Conservation (phyloP, 1,140 invertebrate genomes). For the Lepidurus packardi region DNA sequence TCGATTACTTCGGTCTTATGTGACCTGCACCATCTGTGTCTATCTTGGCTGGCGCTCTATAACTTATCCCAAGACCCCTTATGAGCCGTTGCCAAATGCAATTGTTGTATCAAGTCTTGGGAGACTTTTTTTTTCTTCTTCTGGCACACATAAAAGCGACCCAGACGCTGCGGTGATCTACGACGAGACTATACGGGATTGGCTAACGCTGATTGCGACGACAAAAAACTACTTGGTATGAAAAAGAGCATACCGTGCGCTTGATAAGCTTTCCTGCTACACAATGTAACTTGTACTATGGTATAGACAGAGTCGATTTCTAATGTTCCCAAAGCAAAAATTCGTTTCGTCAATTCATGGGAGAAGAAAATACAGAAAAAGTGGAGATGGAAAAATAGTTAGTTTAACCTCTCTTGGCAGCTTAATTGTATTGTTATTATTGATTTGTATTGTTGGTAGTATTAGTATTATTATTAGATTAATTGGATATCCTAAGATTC, state of each 20-base stretch:
- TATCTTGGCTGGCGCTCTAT: conserved; percentile 10
- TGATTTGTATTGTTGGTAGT: no score
- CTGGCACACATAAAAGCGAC: not conserved
- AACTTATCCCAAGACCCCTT: not conserved
- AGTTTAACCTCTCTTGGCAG: no score
- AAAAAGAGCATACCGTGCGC: not conserved
- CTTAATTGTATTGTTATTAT: no score
- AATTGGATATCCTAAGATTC: no score
- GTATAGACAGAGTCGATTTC: no score
- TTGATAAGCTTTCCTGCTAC: not conserved
- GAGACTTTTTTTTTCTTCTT: not conserved
- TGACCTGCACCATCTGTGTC: conserved; percentile 16
- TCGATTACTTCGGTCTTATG: not conserved
- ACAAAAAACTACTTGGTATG: conserved; percentile 22
- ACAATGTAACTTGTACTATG: not conserved
- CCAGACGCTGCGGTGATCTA: not conserved
- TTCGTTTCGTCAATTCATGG: no score
- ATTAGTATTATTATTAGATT: no score
- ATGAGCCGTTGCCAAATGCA: not conserved
- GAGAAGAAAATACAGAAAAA: no score
- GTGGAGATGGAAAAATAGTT: no score
- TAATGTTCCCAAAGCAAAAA: no score
- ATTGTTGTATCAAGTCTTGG: conserved; percentile 5
- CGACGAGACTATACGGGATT: not conserved
- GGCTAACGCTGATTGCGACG: conserved; percentile 1